Evolutionary conservation across 2,888 invertebrate species (phyloP), one percentile per base, ranked within the genome.

Genomic region (Agrypnus murinus): DNA sequence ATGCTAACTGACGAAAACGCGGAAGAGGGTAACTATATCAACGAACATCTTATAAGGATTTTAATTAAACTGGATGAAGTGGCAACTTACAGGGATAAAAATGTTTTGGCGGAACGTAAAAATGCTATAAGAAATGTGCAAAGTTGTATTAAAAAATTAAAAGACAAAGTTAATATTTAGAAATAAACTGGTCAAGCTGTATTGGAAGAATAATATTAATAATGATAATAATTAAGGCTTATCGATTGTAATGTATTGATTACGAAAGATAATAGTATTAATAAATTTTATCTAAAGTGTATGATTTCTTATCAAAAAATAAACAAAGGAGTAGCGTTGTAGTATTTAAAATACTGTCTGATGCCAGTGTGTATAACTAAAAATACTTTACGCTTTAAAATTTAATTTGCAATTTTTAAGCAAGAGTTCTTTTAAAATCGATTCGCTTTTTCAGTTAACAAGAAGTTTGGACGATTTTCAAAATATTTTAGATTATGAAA

Each of bases 1-100:
- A 43, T 25, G 8, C n/a, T 66, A 5, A 15, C 43, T 1, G 9
- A 38, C 2, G 50, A 14, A 14, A 17, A 15, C 40, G 15, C 36
- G 10, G 31, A 59, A 1, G 57, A 46, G n/a, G 46, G 36, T 2
- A 43, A 19, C 32, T 32, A 55, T 8, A n/a, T 68, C 0, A 62
- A 63, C 19, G 62, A 68, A 5, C 6, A n/a, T n/a, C 43, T 68
- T n/a, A 34, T 68, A 40, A 10, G 14, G 8, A 43, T 43, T 55
- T 38, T 62, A 12, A 43, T 68, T 15, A 53, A 55, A 40, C 19
- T 68, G 62, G 68, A 68, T 14, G 59, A 63, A 34, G 10, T 68
- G n/a, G 38, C 32, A 40, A 55, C 62, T 6, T 63, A 48, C 12
- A 14, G 62, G 1, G 17, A 62, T 36, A 32, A 10, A 10, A 10